Percentiles rank a stretch among this genome's conserved stretches.
phyloP scores from a whole-genome alignment of 2,888 invertebrate species.

The Acanthosepion esculentum region DNA sequence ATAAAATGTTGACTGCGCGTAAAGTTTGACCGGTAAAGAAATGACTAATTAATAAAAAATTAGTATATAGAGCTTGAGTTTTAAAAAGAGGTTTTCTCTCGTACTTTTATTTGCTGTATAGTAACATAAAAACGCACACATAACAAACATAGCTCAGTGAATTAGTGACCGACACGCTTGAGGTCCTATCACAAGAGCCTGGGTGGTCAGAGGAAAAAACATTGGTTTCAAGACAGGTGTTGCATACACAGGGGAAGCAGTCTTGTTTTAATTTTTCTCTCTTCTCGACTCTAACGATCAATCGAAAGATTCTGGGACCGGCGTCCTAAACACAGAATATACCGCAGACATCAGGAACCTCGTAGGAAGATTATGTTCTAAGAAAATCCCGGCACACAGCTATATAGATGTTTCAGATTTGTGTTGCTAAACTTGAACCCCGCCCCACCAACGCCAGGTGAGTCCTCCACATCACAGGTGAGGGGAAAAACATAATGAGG shows the following conservation, averaged over 20 bases:
- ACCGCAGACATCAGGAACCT: too few species aligned
- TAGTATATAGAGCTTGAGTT: too few species aligned
- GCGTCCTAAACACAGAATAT: not conserved
- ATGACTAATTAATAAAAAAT: too few species aligned
- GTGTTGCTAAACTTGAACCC: not conserved
- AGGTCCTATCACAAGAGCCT: not conserved
- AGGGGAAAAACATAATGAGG: conserved; percentile 54
- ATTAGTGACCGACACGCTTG: not conserved
- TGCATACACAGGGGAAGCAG: too few species aligned
- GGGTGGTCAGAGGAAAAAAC: not conserved
- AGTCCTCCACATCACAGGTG: not conserved
- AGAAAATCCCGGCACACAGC: too few species aligned
- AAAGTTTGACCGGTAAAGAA: not conserved
- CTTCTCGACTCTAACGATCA: not conserved
- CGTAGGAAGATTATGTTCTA: too few species aligned
- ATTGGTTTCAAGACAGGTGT: not conserved
- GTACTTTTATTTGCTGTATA: not conserved
- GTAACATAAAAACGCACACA: not conserved
- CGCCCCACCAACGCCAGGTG: not conserved
- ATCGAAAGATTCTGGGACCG: not conserved
- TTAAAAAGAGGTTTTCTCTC: too few species aligned
- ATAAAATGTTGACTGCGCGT: not conserved
- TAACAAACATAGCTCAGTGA: not conserved
- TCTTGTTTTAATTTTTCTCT: not conserved
- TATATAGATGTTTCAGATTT: not conserved